phyloP scores from a whole-genome alignment of 2,888 invertebrate species.

The Melanargia galathea region DNA sequence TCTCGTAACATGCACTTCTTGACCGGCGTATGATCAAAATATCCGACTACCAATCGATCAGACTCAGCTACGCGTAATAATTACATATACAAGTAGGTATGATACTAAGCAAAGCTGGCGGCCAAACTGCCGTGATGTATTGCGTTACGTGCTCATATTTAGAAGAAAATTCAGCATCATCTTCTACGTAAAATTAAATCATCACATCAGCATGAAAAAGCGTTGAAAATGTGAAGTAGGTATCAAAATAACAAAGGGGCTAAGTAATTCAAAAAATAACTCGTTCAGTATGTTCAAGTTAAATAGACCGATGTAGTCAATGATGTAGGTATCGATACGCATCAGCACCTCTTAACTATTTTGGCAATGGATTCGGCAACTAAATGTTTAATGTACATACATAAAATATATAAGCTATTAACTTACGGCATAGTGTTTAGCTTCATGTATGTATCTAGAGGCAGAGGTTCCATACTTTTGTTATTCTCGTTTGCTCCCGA shows the following conservation, averaged over 20 bases:
- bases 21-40: conserved; percentile 60
- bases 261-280: conserved; percentile 11
- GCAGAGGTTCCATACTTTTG: conserved; percentile 61
- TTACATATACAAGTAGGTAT: conserved; percentile 16
- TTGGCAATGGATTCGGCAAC: not conserved
- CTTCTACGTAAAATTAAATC: not conserved
- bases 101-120: not conserved
- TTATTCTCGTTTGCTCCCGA: conserved; percentile 66
- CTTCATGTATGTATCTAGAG: conserved; percentile 73
- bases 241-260: too few species aligned
- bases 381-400: not conserved
- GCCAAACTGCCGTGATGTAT: not conserved
- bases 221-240: not conserved
- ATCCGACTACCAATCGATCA: conserved; percentile 43
- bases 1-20: conserved; percentile 64
- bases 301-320: conserved; percentile 57
- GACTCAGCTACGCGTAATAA: conserved; percentile 12
- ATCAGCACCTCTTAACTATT: conserved; percentile 45
- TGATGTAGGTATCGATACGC: conserved; percentile 50
- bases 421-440: conserved; percentile 79
- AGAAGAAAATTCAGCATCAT: not conserved
- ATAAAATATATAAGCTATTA: conserved; percentile 14
- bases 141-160: not conserved
- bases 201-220: not conserved
- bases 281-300: conserved; percentile 48